Percentiles rank a stretch among this genome's conserved stretches.
phyloP scores from a whole-genome alignment of 2,113 vertebrate species.

The Cyphomyrus discorhynchus region DNA sequence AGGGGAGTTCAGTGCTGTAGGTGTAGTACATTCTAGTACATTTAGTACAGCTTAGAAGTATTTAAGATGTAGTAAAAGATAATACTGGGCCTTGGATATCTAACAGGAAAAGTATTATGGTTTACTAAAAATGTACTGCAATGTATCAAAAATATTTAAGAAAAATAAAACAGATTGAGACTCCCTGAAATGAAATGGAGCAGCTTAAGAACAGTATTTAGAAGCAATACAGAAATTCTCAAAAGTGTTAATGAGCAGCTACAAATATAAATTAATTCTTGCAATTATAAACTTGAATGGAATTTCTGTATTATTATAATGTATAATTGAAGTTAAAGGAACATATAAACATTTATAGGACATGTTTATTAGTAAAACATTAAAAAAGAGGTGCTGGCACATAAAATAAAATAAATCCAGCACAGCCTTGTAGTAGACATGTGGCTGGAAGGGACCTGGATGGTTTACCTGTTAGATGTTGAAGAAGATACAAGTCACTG shows the following conservation, averaged over 20 bases:
- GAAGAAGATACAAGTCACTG: not conserved
- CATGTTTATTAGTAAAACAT: not conserved
- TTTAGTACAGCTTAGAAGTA: not conserved
- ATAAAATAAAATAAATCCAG: not conserved
- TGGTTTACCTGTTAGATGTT: not conserved
- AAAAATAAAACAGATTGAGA: not conserved
- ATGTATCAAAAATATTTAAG: not conserved
- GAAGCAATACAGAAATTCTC: not conserved
- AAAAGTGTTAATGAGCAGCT: not conserved
- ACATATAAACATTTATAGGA: not conserved
- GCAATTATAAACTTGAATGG: not conserved
- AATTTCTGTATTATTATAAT: not conserved
- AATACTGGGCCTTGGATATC: not conserved
- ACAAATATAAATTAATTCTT: not conserved
- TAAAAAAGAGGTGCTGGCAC: not conserved
- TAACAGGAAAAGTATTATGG: not conserved
- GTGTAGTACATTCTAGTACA: not conserved
- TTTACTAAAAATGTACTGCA: not conserved
- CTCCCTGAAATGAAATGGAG: not conserved
- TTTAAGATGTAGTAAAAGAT: not conserved
- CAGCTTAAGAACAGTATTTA: not conserved
- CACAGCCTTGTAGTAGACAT: not conserved
- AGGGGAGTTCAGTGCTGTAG: not conserved
- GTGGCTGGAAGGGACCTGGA: not conserved
- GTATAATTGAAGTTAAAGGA: not conserved